Conservation (phyloP, 2,113 vertebrate genomes). For the Nycticorax nycticorax region DNA sequence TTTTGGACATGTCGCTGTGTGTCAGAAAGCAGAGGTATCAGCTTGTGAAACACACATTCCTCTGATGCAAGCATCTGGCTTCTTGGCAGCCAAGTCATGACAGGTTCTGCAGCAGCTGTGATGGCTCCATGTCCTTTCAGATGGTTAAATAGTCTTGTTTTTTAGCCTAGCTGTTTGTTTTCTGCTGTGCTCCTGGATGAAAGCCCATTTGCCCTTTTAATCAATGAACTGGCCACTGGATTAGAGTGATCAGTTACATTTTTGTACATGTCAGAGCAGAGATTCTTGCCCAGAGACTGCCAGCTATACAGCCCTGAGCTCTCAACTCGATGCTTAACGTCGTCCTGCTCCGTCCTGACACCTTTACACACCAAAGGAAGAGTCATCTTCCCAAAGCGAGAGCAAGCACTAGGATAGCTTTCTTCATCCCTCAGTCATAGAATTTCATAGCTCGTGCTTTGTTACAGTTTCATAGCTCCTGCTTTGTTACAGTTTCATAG, state of each 20-base stretch:
- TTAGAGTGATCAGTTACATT: conserved; percentile 17
- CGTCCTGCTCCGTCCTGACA: not conserved
- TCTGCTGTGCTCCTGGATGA: conserved; percentile 38
- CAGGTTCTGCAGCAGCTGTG: conserved; percentile 71
- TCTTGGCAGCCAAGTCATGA: conserved; percentile 68
- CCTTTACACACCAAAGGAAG: not conserved
- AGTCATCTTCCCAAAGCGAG: not conserved
- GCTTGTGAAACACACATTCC: conserved; percentile 65
- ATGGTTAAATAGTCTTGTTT: conserved; percentile 68
- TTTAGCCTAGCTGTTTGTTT: conserved; percentile 51
- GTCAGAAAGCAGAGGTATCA: conserved; percentile 37
- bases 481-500: not conserved
- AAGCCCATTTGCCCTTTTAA: conserved; percentile 59
- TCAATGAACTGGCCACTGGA: conserved; percentile 29
- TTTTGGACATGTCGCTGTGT: not conserved
- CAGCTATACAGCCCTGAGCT: not conserved
- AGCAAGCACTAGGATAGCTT: not conserved
- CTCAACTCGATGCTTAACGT: not conserved
- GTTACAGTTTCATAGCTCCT: not conserved
- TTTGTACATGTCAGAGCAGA: conserved; percentile 31
- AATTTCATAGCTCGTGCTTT: not conserved
- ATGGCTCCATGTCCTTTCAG: conserved; percentile 55
- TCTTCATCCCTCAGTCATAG: not conserved
- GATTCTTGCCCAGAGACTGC: not conserved
- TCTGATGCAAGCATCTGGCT: conserved; percentile 61